A percentile compares a stretch with the other conserved stretches of the same genome.
Evolutionary conservation across 2,797 vertebrate genomes (phyloP).

Genomic region (Valencia hispanica): DNA sequence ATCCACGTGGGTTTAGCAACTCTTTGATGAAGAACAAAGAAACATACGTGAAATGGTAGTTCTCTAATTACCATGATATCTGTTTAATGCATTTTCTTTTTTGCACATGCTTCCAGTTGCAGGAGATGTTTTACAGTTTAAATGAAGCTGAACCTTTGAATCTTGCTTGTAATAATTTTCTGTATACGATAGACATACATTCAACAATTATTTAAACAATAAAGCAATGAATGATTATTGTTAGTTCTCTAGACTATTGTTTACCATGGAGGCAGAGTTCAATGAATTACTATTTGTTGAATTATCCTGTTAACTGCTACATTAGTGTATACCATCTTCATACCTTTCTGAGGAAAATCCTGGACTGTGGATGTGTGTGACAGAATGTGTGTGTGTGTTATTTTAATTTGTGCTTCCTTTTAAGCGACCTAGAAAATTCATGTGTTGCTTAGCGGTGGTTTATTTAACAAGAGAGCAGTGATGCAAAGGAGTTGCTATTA

Average conservation of each 20-base stretch:
- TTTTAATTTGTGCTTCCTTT: slow-evolving; percentile 26
- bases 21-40: not conserved
- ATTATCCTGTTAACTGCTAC: slow-evolving; percentile 24
- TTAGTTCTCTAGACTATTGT: slow-evolving; percentile 28
- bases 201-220: slow-evolving; percentile 20
- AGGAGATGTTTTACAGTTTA: not conserved
- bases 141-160: not conserved
- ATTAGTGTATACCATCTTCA: slow-evolving; percentile 38
- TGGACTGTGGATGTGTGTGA: slow-evolving; percentile 9
- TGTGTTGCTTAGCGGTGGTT: slow-evolving; percentile 38
- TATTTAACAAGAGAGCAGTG: slow-evolving; percentile 30
- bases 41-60: not conserved
- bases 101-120: not conserved
- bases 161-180: not conserved
- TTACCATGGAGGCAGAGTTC: slow-evolving; percentile 41
- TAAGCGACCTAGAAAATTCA: slow-evolving; percentile 50
- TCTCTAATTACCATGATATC: not conserved
- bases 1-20: not conserved
- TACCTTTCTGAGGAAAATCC: slow-evolving; percentile 36
- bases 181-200: not conserved
- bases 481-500: slow-evolving; percentile 29
- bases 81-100: not conserved
- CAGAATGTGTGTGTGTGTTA: slow-evolving; percentile 4
- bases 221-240: slow-evolving; percentile 40
- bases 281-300: slow-evolving; percentile 30